Evolutionary conservation across 1,140 invertebrate species (phyloP).

Genomic region (Drosophila fuyamai): DNA sequence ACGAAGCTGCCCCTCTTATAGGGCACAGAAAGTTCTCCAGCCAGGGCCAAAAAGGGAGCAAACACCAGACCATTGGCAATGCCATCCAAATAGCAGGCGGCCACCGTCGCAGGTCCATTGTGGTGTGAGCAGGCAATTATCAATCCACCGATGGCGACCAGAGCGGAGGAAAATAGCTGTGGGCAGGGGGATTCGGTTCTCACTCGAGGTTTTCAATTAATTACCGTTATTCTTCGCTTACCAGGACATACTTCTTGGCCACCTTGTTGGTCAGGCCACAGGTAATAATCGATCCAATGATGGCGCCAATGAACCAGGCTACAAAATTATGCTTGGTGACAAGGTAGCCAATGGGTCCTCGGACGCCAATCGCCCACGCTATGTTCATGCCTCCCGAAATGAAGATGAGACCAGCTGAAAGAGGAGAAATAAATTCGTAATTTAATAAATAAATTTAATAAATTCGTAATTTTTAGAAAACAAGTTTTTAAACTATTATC

Average conservation of each 20-base stretch:
- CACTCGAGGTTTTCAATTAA: neutral
- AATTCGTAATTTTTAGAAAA: neutral
- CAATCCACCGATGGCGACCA: slow-evolving; percentile 54
- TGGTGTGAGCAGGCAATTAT: slow-evolving; percentile 14
- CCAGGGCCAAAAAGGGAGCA: slow-evolving; percentile 58
- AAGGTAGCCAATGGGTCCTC: accelerated
- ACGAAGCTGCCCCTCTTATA: slow-evolving; percentile 33
- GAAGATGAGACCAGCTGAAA: slow-evolving; percentile 59
- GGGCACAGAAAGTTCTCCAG: slow-evolving; percentile 44
- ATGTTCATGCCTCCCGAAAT: slow-evolving; percentile 71
- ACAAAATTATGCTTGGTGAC: slow-evolving; percentile 27
- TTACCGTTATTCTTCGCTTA: slow-evolving; percentile 2
- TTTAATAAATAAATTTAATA: too few species aligned
- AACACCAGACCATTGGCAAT: slow-evolving; percentile 62
- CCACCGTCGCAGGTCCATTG: slow-evolving; percentile 18
- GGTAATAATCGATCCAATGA: slow-evolving; percentile 56
- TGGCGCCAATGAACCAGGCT: slow-evolving; percentile 68
- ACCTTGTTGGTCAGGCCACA: slow-evolving; percentile 43
- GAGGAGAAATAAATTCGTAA: neutral
- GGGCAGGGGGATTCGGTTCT: neutral
- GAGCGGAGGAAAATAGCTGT: slow-evolving; percentile 26
- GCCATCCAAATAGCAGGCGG: slow-evolving; percentile 56
- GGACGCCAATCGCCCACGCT: slow-evolving; percentile 65
- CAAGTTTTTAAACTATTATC: too few species aligned
- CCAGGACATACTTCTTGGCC: slow-evolving; percentile 58